Evolutionary conservation across 2,888 invertebrate genomes (phyloP).

Genomic region (Parnassius apollo): DNA sequence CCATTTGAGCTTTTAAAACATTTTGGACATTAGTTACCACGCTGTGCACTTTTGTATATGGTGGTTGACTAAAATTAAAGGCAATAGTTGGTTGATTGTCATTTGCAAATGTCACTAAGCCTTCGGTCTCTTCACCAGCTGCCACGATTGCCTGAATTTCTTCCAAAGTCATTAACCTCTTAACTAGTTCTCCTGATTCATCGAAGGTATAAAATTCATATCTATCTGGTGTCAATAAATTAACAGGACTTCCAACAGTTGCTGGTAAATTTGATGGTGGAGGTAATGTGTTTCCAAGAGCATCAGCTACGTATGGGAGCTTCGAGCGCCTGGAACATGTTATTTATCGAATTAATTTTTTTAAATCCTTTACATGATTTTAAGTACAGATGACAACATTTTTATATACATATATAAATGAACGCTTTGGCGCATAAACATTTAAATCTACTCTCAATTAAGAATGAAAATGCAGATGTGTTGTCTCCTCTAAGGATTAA

Average conservation of each 20-base stretch:
- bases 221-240: slow-evolving; percentile 89
- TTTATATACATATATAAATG: too few species aligned
- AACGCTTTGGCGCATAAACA: too few species aligned
- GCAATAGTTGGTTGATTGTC: slow-evolving; percentile 69
- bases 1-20: slow-evolving; percentile 90
- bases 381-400: too few species aligned
- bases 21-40: slow-evolving; percentile 92
- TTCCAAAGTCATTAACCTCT: slow-evolving; percentile 90
- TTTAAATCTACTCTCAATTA: too few species aligned
- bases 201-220: slow-evolving; percentile 94
- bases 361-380: too few species aligned
- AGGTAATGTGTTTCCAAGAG: slow-evolving; percentile 84
- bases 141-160: slow-evolving; percentile 93
- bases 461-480: too few species aligned
- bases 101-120: slow-evolving; percentile 75
- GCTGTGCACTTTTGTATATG: slow-evolving; percentile 87
- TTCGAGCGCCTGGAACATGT: slow-evolving; percentile 63
- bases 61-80: slow-evolving; percentile 76
- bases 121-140: slow-evolving; percentile 87
- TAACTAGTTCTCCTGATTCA: slow-evolving; percentile 90
- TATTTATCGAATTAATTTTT: too few species aligned
- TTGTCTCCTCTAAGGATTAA: too few species aligned
- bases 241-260: slow-evolving; percentile 89
- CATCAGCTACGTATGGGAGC: slow-evolving; percentile 84
- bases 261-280: slow-evolving; percentile 82